Evolutionary conservation across 2,113 vertebrate species (phyloP).

Genomic region (Sturnus vulgaris): DNA sequence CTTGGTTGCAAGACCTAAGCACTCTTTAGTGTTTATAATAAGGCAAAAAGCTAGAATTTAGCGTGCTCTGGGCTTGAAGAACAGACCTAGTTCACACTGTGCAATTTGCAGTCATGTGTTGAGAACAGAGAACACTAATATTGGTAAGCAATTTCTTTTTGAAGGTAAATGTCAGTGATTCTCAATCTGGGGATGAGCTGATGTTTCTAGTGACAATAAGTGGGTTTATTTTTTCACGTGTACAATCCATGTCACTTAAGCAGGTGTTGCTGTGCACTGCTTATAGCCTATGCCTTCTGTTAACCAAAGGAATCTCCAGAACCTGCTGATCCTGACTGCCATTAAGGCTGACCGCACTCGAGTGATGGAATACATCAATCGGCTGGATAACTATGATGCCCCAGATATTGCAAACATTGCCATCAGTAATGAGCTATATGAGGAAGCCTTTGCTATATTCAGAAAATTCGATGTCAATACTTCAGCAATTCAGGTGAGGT

Average conservation of each 20-base stretch:
- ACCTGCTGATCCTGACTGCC: constrained; percentile 89
- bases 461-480: constrained; percentile 92
- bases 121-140: neutral
- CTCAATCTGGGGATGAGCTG: neutral
- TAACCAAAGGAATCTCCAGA: constrained; percentile 86
- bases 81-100: neutral
- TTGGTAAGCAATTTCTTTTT: neutral
- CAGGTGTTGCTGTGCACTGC: neutral
- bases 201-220: neutral
- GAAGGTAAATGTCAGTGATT: neutral
- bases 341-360: constrained; percentile 89
- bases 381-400: constrained; percentile 89
- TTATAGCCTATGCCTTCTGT: constrained; percentile 8
- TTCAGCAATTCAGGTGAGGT: constrained; percentile 85
- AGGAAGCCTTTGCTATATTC: constrained; percentile 92
- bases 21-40: neutral
- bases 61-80: neutral
- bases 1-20: neutral
- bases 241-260: neutral
- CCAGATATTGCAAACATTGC: constrained; percentile 91
- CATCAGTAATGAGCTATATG: constrained; percentile 87
- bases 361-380: constrained; percentile 92
- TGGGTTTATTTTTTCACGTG: neutral
- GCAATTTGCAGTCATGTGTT: neutral
- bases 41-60: neutral